A percentile compares a stretch with the other conserved stretches of the same genome.
Evolutionary conservation across 2,113 vertebrate genomes (phyloP).

Genomic region (Martes martes): DNA sequence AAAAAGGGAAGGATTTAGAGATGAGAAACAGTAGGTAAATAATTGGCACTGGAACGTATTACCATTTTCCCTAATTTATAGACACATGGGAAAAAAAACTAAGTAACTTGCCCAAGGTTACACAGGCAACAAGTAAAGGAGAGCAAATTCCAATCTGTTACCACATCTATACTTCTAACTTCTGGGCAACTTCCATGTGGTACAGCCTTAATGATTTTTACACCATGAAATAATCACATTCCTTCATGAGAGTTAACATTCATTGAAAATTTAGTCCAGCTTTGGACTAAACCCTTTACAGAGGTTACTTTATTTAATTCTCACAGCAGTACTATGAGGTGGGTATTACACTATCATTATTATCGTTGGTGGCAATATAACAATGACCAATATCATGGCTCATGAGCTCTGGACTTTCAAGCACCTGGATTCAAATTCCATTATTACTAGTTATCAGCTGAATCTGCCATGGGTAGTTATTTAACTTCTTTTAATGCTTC

Average conservation of each 20-base stretch:
- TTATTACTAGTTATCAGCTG: background rate
- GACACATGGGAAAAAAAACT: background rate
- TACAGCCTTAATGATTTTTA: background rate
- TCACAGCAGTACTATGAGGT: background rate
- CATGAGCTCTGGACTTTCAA: background rate
- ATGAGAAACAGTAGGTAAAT: background rate
- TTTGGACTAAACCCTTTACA: background rate
- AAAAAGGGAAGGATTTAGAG: background rate
- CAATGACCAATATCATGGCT: background rate
- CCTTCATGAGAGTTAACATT: background rate
- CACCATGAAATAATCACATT: background rate
- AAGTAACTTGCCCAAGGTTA: background rate
- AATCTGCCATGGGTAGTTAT: too few relatives aligned
- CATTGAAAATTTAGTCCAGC: background rate
- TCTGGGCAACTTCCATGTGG: background rate
- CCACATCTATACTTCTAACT: background rate
- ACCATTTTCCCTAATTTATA: background rate
- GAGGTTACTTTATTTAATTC: background rate
- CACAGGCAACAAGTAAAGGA: background rate
- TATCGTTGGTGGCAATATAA: background rate
- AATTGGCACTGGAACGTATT: background rate
- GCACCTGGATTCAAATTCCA: background rate
- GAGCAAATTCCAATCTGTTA: background rate
- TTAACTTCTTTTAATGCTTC: too few relatives aligned
- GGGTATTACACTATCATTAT: background rate